Evolutionary conservation across 2,797 vertebrate species (phyloP).

Genomic region (Muraenolepis orangiensis): DNA sequence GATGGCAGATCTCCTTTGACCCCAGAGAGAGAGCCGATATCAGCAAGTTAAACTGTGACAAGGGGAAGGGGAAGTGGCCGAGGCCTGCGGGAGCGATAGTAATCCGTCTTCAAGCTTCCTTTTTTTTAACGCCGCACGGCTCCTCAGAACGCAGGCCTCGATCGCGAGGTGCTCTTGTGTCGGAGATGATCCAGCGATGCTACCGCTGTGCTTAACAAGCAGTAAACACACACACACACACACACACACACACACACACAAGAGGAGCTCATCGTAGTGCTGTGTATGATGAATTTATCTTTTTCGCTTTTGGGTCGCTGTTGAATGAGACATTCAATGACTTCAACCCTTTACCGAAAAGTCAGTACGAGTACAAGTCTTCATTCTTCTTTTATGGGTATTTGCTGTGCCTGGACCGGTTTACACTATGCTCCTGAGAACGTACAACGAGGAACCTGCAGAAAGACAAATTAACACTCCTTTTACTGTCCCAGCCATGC

Average conservation of each 20-base stretch:
- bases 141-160: constrained; percentile 22
- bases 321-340: background rate
- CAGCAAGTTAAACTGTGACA: constrained; percentile 67
- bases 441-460: background rate
- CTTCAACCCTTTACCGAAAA: background rate
- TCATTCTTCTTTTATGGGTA: background rate
- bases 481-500: constrained; percentile 53
- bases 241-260: background rate
- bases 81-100: constrained; percentile 52
- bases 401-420: background rate
- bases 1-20: constrained; percentile 46
- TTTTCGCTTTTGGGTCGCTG: background rate
- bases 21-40: constrained; percentile 61
- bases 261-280: background rate
- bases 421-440: background rate
- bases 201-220: background rate
- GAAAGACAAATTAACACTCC: constrained; percentile 48
- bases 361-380: background rate
- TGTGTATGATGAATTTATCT: background rate
- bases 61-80: constrained; percentile 68
- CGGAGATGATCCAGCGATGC: background rate
- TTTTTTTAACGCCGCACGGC: constrained; percentile 34
- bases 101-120: constrained; percentile 62
- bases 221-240: background rate
- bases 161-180: constrained; percentile 4